phyloP scores from a whole-genome alignment of 2,797 vertebrate genomes.

The Sylvia borin region DNA sequence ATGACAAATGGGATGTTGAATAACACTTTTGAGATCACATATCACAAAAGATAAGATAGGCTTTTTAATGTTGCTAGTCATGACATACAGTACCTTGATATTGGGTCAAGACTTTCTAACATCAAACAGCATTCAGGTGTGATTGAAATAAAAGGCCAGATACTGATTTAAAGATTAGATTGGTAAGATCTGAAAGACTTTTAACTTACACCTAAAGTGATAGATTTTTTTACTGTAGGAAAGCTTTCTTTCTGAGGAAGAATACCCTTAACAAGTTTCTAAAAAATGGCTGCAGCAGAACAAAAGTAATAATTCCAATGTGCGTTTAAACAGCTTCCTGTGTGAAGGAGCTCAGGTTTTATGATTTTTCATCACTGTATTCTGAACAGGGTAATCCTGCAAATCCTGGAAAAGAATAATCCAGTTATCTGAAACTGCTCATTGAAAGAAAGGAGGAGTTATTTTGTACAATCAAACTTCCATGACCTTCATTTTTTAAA shows the following conservation, averaged over 20 bases:
- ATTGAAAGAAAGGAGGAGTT: background rate
- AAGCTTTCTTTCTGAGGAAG: background rate
- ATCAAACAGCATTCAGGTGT: background rate
- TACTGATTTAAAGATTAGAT: background rate
- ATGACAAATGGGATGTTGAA: background rate
- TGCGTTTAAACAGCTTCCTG: background rate
- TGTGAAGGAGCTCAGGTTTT: background rate
- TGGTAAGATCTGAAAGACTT: background rate
- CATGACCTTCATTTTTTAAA: background rate
- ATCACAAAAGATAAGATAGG: background rate
- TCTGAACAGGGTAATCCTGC: background rate
- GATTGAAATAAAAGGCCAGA: background rate
- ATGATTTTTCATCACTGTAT: background rate
- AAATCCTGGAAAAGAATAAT: background rate
- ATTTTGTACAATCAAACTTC: background rate
- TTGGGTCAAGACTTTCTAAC: background rate
- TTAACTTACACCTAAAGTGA: background rate
- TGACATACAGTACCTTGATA: background rate
- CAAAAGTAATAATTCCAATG: background rate
- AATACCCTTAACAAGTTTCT: background rate
- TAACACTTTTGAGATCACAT: background rate
- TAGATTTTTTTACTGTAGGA: background rate
- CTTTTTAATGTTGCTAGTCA: background rate
- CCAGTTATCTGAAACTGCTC: background rate
- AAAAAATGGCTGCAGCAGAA: background rate